These are phyloP conservation scores for Sphinx pinastri DNA, from an alignment of 2,888 invertebrate species.

Conservation along the genomic window DNA sequence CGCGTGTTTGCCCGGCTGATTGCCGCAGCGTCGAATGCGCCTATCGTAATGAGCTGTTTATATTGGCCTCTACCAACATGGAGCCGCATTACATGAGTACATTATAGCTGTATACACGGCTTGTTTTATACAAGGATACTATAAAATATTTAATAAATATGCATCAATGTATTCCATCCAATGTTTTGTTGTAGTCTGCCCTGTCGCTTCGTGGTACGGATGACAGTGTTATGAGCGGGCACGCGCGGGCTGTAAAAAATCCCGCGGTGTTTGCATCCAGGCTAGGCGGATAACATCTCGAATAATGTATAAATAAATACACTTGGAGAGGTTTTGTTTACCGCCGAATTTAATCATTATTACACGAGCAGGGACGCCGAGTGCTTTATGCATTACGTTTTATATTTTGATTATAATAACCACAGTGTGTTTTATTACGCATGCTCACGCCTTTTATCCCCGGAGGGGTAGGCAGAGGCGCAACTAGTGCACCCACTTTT, in stretches of 20 bases:
- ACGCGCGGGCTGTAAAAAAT: conserved; percentile 59
- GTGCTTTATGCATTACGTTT: conserved; percentile 6
- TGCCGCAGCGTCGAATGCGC: conserved; percentile 50
- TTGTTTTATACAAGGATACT: neutral
- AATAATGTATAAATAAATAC: conserved; percentile 60
- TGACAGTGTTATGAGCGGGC: conserved; percentile 54
- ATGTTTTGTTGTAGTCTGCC: neutral
- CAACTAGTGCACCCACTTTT: too few relatives aligned
- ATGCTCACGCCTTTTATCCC: too few relatives aligned
- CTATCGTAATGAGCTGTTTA: conserved; percentile 59
- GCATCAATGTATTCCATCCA: conserved; percentile 4
- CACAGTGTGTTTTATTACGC: neutral
- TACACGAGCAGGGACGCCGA: neutral
- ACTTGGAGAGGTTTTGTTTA: conserved; percentile 53
- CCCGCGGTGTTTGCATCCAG: conserved; percentile 49
- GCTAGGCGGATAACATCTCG: conserved; percentile 48
- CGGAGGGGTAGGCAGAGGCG: too few relatives aligned
- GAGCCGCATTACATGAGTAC: neutral
- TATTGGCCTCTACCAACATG: conserved; percentile 34
- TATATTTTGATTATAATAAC: neutral
- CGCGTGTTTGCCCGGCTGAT: conserved; percentile 42
- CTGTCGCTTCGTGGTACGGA: conserved; percentile 31
- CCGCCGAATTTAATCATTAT: conserved; percentile 42
- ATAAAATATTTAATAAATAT: neutral
- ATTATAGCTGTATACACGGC: neutral